Evolutionary conservation across 2,888 invertebrate genomes (phyloP).

Genomic region (Andrena chrysosceles): DNA sequence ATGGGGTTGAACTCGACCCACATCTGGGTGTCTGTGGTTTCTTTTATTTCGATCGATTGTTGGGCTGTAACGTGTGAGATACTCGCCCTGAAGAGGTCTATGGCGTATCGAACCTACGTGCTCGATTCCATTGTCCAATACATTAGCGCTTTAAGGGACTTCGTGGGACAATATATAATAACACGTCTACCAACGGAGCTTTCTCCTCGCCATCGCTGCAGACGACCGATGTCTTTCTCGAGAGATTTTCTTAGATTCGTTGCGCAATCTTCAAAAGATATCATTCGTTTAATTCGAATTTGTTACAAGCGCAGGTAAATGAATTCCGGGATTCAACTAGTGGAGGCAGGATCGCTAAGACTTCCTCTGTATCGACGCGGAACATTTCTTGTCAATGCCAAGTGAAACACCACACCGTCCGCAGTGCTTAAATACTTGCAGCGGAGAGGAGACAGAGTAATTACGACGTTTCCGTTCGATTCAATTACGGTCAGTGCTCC

Average conservation of each 20-base stretch:
- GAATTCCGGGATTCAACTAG: no score
- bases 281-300: no score
- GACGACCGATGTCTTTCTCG: no score
- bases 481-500: conserved; percentile 41
- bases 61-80: neutral
- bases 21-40: neutral
- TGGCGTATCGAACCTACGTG: no score
- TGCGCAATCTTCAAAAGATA: no score
- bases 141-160: conserved; percentile 15
- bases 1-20: neutral
- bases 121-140: conserved; percentile 33
- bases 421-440: conserved; percentile 4
- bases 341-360: no score
- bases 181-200: no score
- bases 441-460: neutral
- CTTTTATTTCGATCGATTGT: neutral
- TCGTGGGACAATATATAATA: conserved; percentile 15
- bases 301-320: no score
- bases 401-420: neutral
- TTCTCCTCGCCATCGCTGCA: no score
- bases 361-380: neutral
- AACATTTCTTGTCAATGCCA: neutral
- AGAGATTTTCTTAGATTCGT: no score
- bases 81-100: neutral
- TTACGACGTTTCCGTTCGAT: conserved; percentile 30